Evolutionary conservation across 2,797 vertebrate genomes (phyloP).

Genomic region (Rousettus madagascariensis): DNA sequence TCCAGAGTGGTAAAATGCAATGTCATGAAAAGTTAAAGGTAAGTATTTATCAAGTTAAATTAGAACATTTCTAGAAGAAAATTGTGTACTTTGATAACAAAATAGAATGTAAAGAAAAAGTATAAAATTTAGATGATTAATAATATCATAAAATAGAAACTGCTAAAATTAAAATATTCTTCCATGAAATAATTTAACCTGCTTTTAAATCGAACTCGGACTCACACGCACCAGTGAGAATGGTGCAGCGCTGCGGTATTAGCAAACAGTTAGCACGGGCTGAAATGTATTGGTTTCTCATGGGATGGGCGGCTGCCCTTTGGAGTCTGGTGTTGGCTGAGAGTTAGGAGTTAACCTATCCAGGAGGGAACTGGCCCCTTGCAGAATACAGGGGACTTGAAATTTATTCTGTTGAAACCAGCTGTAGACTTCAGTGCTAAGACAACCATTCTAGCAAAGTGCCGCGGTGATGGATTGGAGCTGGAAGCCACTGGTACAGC

Average conservation of each 20-base stretch:
- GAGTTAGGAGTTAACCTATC: neutral
- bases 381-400: neutral
- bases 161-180: neutral
- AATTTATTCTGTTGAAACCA: neutral
- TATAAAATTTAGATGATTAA: neutral
- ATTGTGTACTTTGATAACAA: neutral
- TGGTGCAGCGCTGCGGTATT: fast-evolving
- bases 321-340: neutral
- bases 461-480: neutral
- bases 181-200: neutral
- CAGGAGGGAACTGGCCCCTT: neutral
- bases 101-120: neutral
- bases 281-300: neutral
- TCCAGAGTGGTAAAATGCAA: conserved; percentile 40
- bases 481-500: neutral
- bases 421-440: neutral
- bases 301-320: neutral
- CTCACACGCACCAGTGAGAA: neutral
- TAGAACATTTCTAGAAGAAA: conserved; percentile 27
- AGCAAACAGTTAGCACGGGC: neutral
- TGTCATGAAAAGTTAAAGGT: neutral
- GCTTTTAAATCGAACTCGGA: neutral
- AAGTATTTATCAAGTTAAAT: neutral
- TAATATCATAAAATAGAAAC: neutral
- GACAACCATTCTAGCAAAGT: neutral